Evolutionary conservation across 2,797 vertebrate genomes (phyloP).

Genomic region (Buceros bicornis): DNA sequence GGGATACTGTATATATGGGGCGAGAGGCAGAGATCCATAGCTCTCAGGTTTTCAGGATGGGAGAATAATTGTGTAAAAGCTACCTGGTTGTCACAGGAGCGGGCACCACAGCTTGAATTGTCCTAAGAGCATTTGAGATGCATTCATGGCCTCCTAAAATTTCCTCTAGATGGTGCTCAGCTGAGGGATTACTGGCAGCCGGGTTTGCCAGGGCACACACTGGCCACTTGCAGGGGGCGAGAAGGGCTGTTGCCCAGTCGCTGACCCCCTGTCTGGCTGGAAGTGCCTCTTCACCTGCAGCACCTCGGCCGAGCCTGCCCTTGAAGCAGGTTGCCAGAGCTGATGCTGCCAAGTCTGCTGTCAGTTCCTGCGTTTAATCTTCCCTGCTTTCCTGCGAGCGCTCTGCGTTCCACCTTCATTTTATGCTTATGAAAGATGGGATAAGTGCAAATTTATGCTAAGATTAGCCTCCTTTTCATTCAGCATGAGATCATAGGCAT

Average conservation of each 20-base stretch:
- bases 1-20: not conserved
- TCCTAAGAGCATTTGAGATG: not conserved
- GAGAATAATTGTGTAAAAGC: not conserved
- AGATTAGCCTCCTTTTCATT: slow-evolving; percentile 70
- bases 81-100: slow-evolving; percentile 9
- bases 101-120: not conserved
- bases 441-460: slow-evolving; percentile 75
- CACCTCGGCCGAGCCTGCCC: not conserved
- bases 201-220: not conserved
- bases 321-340: not conserved
- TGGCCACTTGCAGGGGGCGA: not conserved
- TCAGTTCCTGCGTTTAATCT: slow-evolving; percentile 51
- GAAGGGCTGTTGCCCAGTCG: not conserved
- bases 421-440: slow-evolving; percentile 71
- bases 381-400: not conserved
- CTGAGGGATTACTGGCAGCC: not conserved
- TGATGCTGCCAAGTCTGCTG: slow-evolving; percentile 45
- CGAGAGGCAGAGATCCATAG: not conserved
- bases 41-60: not conserved
- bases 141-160: not conserved
- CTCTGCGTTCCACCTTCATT: slow-evolving; percentile 56
- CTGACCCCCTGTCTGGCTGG: not conserved
- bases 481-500: slow-evolving; percentile 58
- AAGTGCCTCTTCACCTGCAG: not conserved
- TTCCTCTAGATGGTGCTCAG: not conserved